Base-by-base conservation (phyloP, 2,113 vertebrate genomes). In the Micromys minutus region DNA sequence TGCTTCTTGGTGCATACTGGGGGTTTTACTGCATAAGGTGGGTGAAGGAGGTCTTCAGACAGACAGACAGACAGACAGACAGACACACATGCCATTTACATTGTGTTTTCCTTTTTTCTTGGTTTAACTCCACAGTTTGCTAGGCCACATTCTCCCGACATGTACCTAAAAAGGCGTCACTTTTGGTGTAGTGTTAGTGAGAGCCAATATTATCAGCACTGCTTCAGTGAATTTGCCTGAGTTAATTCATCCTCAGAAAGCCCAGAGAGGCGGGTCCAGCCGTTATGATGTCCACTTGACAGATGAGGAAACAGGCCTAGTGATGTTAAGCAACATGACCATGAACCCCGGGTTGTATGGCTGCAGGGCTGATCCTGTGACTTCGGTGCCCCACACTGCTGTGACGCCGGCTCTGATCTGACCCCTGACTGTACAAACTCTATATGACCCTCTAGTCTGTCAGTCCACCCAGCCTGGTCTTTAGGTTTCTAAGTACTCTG, bases 61-160 rank as follows among this genome's bases (percentile, higher is more conserved):
- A 86, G 22, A 63, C 85, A 3, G 17, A 42, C 21, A 74, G 13
- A 10, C 50, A 65, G 19, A 86, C 89, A 77, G 29, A 19, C 39
- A 75, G 11, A 63, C 22, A 34, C 0, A 65, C 61, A 31, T 1
- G 11, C 34, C 22, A 19, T 93, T 79, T 50, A 36, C 22, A 4
- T 26, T 52, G 22, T 87, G 13, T 87, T 87, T 97, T 63, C 52
- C 19, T 74, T 92, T 92, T 92, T 83, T 50, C 71, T 95, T 76
- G 45, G 7, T 89, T 86, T 93, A 93, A 50, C 61, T 39, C 16
- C 34, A 4, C 59, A 57, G 67, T 79, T 75, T 93, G 63, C 65
- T 80, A 91, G 65, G 79, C 65, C 3, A 11, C 31, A n/a, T 85
- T 57, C 34, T 93, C 50, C 47, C 9, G 31, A 34, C 50, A 0